phyloP scores from a whole-genome alignment of 1,140 invertebrate species.

The Sitodiplosis mosellana region DNA sequence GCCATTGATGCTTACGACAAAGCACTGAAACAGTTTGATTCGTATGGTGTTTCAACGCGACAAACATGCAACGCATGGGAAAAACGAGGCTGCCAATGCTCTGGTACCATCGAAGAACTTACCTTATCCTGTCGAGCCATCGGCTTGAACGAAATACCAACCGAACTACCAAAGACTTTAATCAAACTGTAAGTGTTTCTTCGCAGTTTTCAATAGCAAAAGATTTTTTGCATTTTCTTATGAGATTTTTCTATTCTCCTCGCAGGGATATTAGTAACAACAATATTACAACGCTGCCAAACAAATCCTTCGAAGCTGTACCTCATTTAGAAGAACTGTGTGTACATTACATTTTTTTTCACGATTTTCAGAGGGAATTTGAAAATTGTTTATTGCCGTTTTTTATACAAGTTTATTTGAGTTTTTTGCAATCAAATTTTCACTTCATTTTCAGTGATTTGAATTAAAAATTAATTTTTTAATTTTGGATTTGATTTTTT shows the following conservation, averaged over 20 bases:
- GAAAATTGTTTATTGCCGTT: neutral
- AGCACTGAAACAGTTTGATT: neutral
- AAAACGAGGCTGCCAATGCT: neutral
- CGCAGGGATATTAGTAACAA: conserved; percentile 26
- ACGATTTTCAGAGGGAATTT: neutral
- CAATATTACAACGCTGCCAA: conserved; percentile 28
- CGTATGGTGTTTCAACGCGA: neutral
- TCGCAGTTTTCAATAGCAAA: neutral
- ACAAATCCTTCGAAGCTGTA: conserved; percentile 25
- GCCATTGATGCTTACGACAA: neutral
- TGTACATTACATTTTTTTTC: conserved; percentile 13
- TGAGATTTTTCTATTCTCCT: neutral
- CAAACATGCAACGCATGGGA: neutral
- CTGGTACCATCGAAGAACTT: neutral
- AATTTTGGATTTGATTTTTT: neutral
- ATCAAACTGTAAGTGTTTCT: conserved; percentile 1
- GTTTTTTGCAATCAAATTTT: neutral
- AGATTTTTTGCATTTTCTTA: conserved; percentile 2
- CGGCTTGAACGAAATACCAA: neutral
- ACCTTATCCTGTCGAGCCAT: neutral
- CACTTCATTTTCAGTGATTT: conserved; percentile 4
- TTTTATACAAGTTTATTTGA: neutral
- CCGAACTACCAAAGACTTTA: neutral
- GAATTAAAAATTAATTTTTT: too few relatives aligned
- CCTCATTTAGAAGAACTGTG: conserved; percentile 30